Base-by-base conservation (phyloP, 2,888 invertebrate species). In the Theristus sp. region DNA sequence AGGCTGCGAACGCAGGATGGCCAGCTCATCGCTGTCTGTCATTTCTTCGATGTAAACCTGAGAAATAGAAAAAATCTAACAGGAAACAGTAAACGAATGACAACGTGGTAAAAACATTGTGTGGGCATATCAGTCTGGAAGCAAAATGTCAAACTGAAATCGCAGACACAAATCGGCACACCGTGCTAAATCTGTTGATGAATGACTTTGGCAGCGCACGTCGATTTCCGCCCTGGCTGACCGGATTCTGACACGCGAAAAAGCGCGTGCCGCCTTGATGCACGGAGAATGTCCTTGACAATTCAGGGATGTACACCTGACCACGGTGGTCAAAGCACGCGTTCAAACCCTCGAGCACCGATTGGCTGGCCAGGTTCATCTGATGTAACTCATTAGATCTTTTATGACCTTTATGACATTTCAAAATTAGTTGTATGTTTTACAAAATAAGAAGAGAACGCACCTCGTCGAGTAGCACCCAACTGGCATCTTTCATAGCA, bases 301-400 rank as follows among this genome's bases (percentile, higher is more conserved):
- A 78, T 77, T 99, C 98, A 0, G 98, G 91, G 61, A 99, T 86
- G 73, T 82, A 98, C 27, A 99, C 84, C 77, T 93, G 89, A 0
- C 89, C 89, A 69, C 98, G 81, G 74, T 99, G 98, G 80, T 99
- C 98, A 61, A 99, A 81, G 70, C 96, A 94, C 0, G 98, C 96
- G 74, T 99, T 99, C 1, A 99, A 80, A 30, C 96, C 98, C 80
- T 99, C 99, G 22, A 99, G 78, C 0, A 99, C 96, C 0, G 94
- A 89, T 75, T 99, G 98, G 0, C 96, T 93, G 0, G 98, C 98
- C 65, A 99, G 80, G 80, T 99, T 99, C 65, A 98, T 79, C 80
- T 81, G 31, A 38, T 38, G 38, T 38, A 38, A 38, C 10, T 38
- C 6, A 38, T 17, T 6, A 17, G 17, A 38, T 17, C 6, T 38